Evolutionary conservation across 1,140 invertebrate species (phyloP).

Genomic region (Zaprionus taronus): DNA sequence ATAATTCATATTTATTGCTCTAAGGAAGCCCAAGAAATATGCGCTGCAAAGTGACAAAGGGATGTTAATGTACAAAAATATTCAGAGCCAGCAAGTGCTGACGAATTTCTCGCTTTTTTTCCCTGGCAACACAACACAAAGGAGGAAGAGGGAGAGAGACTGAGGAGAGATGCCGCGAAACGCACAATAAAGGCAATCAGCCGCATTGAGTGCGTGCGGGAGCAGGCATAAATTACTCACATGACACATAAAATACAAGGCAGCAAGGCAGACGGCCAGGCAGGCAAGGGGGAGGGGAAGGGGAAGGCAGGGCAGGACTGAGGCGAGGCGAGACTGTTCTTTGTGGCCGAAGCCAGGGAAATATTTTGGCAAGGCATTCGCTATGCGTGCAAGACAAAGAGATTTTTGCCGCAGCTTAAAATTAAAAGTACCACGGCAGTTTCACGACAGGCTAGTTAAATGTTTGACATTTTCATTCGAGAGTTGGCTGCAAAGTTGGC

Average conservation of each 20-base stretch:
- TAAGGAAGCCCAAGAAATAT: background rate
- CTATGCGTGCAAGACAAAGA: constrained; percentile 17
- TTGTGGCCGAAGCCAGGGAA: constrained; percentile 27
- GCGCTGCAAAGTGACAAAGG: constrained; percentile 1
- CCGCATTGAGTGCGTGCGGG: constrained; percentile 32
- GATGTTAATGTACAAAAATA: constrained; percentile 15
- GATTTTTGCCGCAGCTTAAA: constrained; percentile 46
- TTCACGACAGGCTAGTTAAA: constrained; percentile 13
- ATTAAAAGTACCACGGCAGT: constrained; percentile 51
- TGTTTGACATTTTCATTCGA: constrained; percentile 49
- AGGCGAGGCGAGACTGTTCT: constrained; percentile 15
- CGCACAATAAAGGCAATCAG: constrained; percentile 58
- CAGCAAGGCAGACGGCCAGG: background rate
- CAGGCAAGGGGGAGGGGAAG: background rate
- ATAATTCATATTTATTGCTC: constrained; percentile 16
- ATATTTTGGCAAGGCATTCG: constrained; percentile 25
- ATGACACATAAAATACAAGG: constrained; percentile 61
- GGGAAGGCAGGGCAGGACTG: too few relatives aligned
- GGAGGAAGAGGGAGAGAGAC: too few relatives aligned
- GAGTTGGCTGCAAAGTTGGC: constrained; percentile 62
- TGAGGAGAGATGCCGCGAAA: background rate
- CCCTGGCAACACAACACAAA: background rate
- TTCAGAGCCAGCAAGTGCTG: background rate
- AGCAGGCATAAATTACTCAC: constrained; percentile 64
- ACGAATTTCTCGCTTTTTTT: constrained; percentile 4